These are phyloP conservation scores for Marronus borbonicus DNA, from an alignment of 2,888 invertebrate species.

Conservation along the genomic window DNA sequence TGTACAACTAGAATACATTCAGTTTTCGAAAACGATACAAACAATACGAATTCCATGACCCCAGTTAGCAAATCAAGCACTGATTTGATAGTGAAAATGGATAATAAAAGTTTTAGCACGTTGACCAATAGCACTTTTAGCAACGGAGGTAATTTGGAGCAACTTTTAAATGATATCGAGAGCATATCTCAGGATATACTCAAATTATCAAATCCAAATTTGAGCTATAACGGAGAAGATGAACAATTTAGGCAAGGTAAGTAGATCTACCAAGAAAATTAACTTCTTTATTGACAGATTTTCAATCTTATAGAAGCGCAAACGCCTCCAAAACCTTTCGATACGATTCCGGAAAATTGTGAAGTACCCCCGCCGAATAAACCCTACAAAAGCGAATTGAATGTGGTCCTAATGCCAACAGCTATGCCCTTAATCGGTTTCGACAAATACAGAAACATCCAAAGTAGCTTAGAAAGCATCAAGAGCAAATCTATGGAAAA, in stretches of 20 bases:
- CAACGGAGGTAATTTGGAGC: slow-evolving; percentile 77
- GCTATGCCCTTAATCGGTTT: slow-evolving; percentile 69
- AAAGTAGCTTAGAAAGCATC: slow-evolving; percentile 66
- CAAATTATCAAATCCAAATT: slow-evolving; percentile 58
- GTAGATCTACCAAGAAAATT: background rate
- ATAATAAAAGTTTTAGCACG: slow-evolving; percentile 64
- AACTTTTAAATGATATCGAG: slow-evolving; percentile 80
- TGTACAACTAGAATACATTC: slow-evolving; percentile 33
- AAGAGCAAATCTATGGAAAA: slow-evolving; percentile 53
- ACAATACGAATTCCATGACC: slow-evolving; percentile 44
- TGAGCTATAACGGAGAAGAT: slow-evolving; percentile 44
- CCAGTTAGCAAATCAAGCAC: slow-evolving; percentile 63
- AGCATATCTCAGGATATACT: slow-evolving; percentile 71
- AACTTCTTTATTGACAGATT: background rate
- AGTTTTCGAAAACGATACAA: slow-evolving; percentile 40
- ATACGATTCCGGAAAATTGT: slow-evolving; percentile 37
- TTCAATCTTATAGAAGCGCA: slow-evolving; percentile 2
- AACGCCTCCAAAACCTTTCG: slow-evolving; percentile 40
- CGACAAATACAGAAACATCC: slow-evolving; percentile 68
- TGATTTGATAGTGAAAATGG: slow-evolving; percentile 68
- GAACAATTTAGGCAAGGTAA: slow-evolving; percentile 35
- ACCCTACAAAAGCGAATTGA: slow-evolving; percentile 69
- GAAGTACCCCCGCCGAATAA: slow-evolving; percentile 54
- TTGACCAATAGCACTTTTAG: slow-evolving; percentile 65
- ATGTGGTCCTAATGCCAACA: slow-evolving; percentile 69